Evolutionary conservation across 2,797 vertebrate genomes (phyloP).

Genomic region (Pelobates cultripes): DNA sequence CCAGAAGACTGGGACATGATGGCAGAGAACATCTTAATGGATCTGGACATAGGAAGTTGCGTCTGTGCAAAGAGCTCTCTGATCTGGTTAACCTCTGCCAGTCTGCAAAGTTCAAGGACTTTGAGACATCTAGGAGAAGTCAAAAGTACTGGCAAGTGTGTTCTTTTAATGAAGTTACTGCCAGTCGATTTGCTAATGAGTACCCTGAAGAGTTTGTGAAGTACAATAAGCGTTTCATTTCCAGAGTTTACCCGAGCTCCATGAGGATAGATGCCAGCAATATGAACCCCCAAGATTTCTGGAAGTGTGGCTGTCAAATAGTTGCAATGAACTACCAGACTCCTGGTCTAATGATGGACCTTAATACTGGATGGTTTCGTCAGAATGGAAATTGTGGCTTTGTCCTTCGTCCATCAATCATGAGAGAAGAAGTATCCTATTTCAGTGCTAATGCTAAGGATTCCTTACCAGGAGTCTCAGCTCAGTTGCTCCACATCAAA

Average conservation of each 20-base stretch:
- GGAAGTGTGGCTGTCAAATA: constrained; percentile 94
- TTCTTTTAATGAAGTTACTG: constrained; percentile 91
- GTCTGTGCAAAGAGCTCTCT: constrained; percentile 84
- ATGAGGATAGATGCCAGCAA: constrained; percentile 94
- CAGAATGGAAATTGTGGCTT: constrained; percentile 92
- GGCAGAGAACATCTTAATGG: constrained; percentile 78
- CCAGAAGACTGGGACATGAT: constrained; percentile 75
- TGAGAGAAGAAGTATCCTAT: constrained; percentile 94
- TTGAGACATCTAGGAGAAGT: constrained; percentile 80
- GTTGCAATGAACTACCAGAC: constrained; percentile 95
- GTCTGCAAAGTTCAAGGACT: constrained; percentile 85
- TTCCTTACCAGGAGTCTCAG: constrained; percentile 86
- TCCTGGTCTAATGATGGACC: constrained; percentile 92
- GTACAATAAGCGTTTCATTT: constrained; percentile 90
- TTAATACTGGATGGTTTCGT: constrained; percentile 88
- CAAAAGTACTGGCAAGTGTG: constrained; percentile 90
- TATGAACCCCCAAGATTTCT: constrained; percentile 94
- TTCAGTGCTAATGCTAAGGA: constrained; percentile 91
- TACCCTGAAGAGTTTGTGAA: constrained; percentile 90
- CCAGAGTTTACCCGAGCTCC: constrained; percentile 86
- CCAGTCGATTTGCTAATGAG: constrained; percentile 86
- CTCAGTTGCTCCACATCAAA: constrained; percentile 90
- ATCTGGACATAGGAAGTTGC: constrained; percentile 71
- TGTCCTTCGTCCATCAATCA: constrained; percentile 88
- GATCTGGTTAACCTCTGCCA: constrained; percentile 87